A percentile compares a stretch with the other conserved stretches of the same genome.
phyloP scores from a whole-genome alignment of 2,113 vertebrate species.

The Erythrocebus patas region DNA sequence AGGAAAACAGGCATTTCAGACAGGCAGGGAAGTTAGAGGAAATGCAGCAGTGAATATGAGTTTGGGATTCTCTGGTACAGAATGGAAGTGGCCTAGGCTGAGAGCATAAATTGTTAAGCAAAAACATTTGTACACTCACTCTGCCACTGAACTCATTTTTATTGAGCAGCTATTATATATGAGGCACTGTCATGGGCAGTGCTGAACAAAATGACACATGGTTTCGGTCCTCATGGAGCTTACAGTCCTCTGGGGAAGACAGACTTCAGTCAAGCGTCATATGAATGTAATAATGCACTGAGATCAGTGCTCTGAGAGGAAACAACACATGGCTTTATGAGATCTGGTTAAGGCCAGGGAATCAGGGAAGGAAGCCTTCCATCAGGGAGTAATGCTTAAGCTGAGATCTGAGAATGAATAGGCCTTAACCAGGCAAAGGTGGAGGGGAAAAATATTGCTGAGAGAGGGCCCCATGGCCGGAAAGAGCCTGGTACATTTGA shows the following conservation, averaged over 20 bases:
- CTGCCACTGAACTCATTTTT: neutral
- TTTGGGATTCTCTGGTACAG: neutral
- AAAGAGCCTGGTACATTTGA: neutral
- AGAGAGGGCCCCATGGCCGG: neutral
- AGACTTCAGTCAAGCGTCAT: neutral
- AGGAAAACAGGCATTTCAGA: neutral
- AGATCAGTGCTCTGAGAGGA: neutral
- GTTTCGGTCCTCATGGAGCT: neutral
- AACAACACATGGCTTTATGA: neutral
- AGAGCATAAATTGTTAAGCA: neutral
- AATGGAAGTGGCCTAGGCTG: neutral
- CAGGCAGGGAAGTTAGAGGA: neutral
- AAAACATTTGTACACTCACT: neutral
- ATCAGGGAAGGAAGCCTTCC: neutral
- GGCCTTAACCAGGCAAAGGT: neutral
- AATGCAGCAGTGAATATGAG: neutral
- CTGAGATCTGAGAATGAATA: neutral
- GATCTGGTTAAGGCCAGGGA: neutral
- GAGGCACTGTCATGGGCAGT: too few relatives aligned
- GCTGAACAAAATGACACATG: neutral
- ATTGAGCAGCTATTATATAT: neutral
- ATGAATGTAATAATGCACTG: neutral
- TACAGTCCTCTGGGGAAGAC: neutral
- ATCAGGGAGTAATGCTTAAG: neutral
- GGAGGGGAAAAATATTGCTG: neutral